Evolutionary conservation across 2,888 invertebrate species (phyloP).

Genomic region (Pseudococcus viburni): DNA sequence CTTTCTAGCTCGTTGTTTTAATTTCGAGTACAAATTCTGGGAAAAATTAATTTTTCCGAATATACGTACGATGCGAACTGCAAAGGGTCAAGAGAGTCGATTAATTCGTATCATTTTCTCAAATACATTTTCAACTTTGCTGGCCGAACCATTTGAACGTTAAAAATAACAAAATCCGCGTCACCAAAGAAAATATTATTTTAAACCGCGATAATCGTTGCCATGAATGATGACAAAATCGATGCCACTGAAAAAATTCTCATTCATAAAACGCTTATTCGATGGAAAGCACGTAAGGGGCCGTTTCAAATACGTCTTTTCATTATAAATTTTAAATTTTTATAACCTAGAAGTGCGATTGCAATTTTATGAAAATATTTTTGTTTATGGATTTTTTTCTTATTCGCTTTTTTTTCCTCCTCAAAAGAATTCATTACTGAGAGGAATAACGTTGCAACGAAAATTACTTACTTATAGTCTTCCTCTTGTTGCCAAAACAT

Average conservation of each 20-base stretch:
- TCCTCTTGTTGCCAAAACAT: slow-evolving; percentile 46
- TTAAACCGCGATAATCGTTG: slow-evolving; percentile 12
- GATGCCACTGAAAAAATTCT: not conserved
- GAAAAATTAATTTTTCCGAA: not conserved
- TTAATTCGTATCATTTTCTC: slow-evolving; percentile 29
- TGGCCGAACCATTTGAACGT: not conserved
- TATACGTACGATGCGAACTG: not conserved
- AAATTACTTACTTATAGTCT: not conserved
- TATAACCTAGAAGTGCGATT: not conserved
- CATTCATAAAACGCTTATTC: not conserved
- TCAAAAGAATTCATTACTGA: not conserved
- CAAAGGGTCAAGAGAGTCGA: not conserved
- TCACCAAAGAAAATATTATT: slow-evolving; percentile 39
- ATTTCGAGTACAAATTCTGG: not conserved
- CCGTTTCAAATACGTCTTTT: not conserved
- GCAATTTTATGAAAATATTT: slow-evolving; percentile 38
- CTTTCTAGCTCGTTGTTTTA: slow-evolving; percentile 42
- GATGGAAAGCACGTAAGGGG: too few species aligned
- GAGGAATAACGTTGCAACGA: not conserved
- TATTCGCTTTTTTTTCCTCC: not conserved
- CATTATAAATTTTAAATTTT: not conserved
- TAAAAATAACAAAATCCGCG: slow-evolving; percentile 42
- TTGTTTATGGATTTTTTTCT: not conserved
- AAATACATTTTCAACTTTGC: not conserved
- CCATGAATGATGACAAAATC: not conserved